Percentiles rank a stretch among this genome's conserved stretches.
Evolutionary conservation across 2,888 invertebrate genomes (phyloP).

Genomic region (Ophion costatus): DNA sequence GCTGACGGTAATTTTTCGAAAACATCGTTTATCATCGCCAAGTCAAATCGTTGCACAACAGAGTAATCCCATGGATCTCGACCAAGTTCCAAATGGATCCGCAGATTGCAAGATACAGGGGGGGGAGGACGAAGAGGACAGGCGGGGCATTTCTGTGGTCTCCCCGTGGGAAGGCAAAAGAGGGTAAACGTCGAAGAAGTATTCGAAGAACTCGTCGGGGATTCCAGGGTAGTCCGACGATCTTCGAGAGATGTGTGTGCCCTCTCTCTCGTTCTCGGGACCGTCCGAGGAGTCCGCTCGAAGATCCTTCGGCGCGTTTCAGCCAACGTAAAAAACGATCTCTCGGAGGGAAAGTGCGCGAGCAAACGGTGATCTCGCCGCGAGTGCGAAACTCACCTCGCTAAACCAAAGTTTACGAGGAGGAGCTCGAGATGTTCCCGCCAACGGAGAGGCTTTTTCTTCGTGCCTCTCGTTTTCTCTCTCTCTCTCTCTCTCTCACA

Average conservation of each 20-base stretch:
- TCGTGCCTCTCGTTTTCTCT: conserved; percentile 16
- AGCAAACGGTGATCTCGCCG: conserved; percentile 25
- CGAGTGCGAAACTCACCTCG: conserved; percentile 52
- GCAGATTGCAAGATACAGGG: conserved; percentile 18
- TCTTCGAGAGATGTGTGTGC: conserved; percentile 26
- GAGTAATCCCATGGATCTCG: conserved; percentile 36
- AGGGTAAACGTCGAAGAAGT: conserved; percentile 45
- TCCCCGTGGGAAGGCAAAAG: conserved; percentile 60
- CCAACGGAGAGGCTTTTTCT: conserved; percentile 35
- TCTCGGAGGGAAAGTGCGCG: conserved; percentile 48
- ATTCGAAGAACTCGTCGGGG: conserved; percentile 65
- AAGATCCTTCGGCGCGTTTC: conserved; percentile 38
- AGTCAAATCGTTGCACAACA: conserved; percentile 6
- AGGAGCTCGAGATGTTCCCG: conserved; percentile 25
- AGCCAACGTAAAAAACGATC: conserved; percentile 43
- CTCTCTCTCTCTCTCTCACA: neutral
- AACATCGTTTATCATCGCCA: conserved; percentile 20
- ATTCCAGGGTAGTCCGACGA: conserved; percentile 64
- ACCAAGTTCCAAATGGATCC: conserved; percentile 22
- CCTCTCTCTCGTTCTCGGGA: conserved; percentile 12
- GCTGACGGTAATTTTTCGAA: conserved; percentile 5
- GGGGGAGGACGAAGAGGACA: conserved; percentile 14
- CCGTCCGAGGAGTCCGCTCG: conserved; percentile 12
- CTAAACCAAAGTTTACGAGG: conserved; percentile 49
- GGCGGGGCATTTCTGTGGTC: conserved; percentile 56